A percentile compares a stretch with the other conserved stretches of the same genome.
Evolutionary conservation across 2,113 vertebrate genomes (phyloP).

Genomic region (Phocoena sinus): DNA sequence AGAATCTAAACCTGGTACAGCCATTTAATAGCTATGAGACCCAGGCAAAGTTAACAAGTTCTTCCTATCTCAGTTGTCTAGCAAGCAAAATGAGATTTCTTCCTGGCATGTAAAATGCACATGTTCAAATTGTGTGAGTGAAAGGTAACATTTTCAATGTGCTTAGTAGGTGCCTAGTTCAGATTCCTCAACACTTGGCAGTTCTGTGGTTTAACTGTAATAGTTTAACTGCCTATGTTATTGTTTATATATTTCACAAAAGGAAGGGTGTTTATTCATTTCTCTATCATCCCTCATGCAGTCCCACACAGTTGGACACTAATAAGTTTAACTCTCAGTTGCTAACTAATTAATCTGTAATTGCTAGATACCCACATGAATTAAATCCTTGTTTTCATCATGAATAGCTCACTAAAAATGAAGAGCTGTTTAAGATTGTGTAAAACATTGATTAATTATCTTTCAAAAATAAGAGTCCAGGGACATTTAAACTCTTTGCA

Average conservation of each 20-base stretch:
- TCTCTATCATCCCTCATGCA: not conserved
- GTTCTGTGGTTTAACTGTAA: not conserved
- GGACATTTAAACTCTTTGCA: constrained; percentile 64
- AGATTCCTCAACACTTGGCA: not conserved
- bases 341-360: constrained; percentile 73
- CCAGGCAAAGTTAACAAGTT: not conserved
- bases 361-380: constrained; percentile 56
- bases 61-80: not conserved
- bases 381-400: constrained; percentile 64
- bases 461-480: constrained; percentile 67
- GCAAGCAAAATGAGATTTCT: not conserved
- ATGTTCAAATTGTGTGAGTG: not conserved
- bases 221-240: not conserved
- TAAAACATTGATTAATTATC: constrained; percentile 76
- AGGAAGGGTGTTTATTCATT: constrained; percentile 20
- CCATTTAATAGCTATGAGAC: not conserved
- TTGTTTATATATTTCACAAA: not conserved
- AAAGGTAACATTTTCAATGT: not conserved
- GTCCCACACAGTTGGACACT: constrained; percentile 28
- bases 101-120: not conserved
- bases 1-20: not conserved
- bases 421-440: constrained; percentile 70
- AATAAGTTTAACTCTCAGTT: constrained; percentile 67
- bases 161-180: not conserved
- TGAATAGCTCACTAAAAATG: constrained; percentile 70